These are phyloP conservation scores for Antrozous pallidus DNA, from an alignment of 2,797 vertebrate species.

Conservation along the genomic window DNA sequence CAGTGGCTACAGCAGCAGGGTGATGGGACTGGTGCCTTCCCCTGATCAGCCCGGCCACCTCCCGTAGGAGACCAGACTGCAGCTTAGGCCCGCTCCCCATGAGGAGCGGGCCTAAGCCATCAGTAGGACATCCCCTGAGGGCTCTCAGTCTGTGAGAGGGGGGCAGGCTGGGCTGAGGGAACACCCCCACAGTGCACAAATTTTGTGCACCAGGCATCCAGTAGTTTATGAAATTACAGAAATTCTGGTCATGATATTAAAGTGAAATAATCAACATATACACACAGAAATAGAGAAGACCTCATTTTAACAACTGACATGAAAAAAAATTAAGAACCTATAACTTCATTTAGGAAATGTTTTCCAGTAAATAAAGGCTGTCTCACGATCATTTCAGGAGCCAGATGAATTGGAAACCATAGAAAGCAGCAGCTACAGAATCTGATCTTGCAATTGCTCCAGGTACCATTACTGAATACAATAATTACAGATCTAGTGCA, in stretches of 20 bases:
- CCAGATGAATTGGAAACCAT: slow-evolving; percentile 4
- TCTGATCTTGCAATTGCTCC: not conserved
- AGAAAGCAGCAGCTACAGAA: slow-evolving; percentile 38
- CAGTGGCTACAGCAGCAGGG: too few species aligned
- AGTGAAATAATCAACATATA: not conserved
- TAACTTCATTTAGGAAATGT: slow-evolving; percentile 20
- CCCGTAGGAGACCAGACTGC: too few species aligned
- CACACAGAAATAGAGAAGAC: not conserved
- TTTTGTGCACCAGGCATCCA: too few species aligned
- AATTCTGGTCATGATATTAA: not conserved
- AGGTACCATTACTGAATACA: slow-evolving; percentile 29
- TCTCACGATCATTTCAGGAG: not conserved
- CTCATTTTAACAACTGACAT: not conserved
- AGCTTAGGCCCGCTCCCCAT: too few species aligned
- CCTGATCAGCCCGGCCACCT: too few species aligned
- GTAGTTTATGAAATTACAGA: slow-evolving; percentile 51
- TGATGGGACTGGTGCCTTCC: too few species aligned
- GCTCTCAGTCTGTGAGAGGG: too few species aligned
- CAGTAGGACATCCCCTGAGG: too few species aligned
- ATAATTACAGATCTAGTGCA: not conserved
- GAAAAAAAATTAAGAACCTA: slow-evolving; percentile 27
- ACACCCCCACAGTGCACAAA: too few species aligned
- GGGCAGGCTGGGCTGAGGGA: too few species aligned
- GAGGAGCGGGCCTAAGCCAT: too few species aligned
- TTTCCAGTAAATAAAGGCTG: slow-evolving; percentile 48